Conservation (phyloP, 2,113 vertebrate species). For the Neofelis nebulosa region DNA sequence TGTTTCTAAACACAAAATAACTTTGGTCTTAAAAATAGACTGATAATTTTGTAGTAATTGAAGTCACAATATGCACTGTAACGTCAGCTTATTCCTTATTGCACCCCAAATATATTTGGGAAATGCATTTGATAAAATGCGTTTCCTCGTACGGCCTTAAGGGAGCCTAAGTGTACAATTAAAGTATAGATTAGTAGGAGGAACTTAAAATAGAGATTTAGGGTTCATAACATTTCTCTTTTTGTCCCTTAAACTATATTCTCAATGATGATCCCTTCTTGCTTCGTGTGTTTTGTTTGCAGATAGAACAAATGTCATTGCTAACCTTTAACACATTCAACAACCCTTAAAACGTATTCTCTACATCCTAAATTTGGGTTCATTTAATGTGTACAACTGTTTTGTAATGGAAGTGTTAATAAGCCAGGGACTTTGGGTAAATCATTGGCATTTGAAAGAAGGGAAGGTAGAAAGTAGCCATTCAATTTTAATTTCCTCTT, state of each 20-base stretch:
- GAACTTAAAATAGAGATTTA: neutral
- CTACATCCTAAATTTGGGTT: neutral
- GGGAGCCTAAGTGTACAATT: neutral
- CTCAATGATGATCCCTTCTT: neutral
- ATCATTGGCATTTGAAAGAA: neutral
- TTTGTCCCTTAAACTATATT: neutral
- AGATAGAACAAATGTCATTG: neutral
- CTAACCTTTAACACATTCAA: neutral
- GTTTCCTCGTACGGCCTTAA: neutral
- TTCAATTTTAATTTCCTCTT: neutral
- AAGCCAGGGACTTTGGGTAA: neutral
- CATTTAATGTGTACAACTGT: neutral
- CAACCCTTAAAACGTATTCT: neutral
- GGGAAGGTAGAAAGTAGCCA: neutral
- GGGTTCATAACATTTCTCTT: neutral
- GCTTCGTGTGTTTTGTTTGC: neutral
- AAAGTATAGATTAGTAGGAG: neutral
- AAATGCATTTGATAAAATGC: neutral
- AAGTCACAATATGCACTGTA: neutral
- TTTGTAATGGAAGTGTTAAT: neutral
- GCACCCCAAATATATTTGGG: neutral
- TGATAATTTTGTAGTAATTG: neutral
- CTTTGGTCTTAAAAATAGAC: conserved; percentile 45
- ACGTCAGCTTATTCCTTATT: neutral
- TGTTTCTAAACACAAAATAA: conserved; percentile 42